Conservation (phyloP, 2,797 vertebrate species). For the Pogonophryne albipinna region DNA sequence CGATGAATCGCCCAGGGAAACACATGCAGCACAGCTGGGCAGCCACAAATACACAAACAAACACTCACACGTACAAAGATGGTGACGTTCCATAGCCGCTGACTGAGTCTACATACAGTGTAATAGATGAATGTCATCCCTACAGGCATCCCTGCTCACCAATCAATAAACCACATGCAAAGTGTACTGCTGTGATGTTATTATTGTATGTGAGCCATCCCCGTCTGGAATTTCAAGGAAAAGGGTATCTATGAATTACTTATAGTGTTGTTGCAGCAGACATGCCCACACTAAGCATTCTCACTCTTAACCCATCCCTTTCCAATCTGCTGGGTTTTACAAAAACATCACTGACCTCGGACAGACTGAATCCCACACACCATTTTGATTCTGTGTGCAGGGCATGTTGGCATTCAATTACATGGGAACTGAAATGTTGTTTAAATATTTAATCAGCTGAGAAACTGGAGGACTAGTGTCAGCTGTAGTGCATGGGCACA, state of each 20-base stretch:
- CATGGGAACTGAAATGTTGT: conserved; percentile 71
- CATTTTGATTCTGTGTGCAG: conserved; percentile 34
- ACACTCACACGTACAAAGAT: conserved; percentile 33
- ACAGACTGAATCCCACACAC: conserved; percentile 30
- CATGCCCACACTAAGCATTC: conserved; percentile 38
- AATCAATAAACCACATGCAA: conserved; percentile 57
- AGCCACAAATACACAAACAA: conserved; percentile 45
- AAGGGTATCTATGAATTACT: conserved; percentile 83
- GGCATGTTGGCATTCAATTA: conserved; percentile 76
- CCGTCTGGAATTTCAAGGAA: conserved; percentile 55
- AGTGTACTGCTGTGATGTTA: conserved; percentile 39
- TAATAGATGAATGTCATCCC: conserved; percentile 47
- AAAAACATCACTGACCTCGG: conserved; percentile 40
- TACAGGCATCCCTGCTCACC: conserved; percentile 31
- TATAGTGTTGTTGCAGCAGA: conserved; percentile 73
- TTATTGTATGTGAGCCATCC: conserved; percentile 39
- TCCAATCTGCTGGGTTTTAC: conserved; percentile 38
- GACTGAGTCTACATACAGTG: conserved; percentile 33
- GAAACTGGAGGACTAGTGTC: conserved; percentile 46
- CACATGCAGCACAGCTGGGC: conserved; percentile 60
- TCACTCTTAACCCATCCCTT: conserved; percentile 58
- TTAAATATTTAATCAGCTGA: conserved; percentile 78
- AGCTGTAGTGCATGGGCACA: conserved; percentile 38
- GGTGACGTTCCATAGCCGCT: conserved; percentile 27
- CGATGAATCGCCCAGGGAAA: conserved; percentile 72